These are phyloP conservation scores for Actenoides lindsayi DNA, from an alignment of 2,113 vertebrate species.

Conservation along the genomic window DNA sequence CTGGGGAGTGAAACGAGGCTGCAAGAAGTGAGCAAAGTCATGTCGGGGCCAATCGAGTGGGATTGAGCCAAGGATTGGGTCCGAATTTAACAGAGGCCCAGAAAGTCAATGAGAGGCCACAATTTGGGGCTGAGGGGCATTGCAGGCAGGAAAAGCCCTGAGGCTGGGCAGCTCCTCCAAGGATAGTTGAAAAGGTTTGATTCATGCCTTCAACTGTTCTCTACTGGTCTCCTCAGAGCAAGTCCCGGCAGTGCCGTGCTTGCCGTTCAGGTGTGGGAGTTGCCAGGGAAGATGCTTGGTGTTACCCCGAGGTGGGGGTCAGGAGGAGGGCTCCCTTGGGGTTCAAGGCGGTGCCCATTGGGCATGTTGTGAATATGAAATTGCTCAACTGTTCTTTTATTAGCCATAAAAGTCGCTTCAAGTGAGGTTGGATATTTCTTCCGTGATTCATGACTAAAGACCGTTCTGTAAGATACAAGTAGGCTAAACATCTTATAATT, in stretches of 20 bases:
- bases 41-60: accelerated
- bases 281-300: background rate
- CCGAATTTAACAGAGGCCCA: background rate
- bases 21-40: background rate
- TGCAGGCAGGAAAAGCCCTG: background rate
- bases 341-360: background rate
- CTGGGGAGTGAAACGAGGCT: background rate
- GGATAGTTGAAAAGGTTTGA: background rate
- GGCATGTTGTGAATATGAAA: background rate
- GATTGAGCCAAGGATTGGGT: accelerated
- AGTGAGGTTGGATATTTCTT: background rate
- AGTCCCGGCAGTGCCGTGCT: accelerated
- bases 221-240: background rate
- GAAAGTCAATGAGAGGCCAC: background rate
- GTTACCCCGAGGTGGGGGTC: background rate
- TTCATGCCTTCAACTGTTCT: background rate
- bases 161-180: background rate
- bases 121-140: background rate
- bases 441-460: background rate
- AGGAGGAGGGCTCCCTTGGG: background rate
- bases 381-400: background rate
- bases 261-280: background rate
- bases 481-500: background rate
- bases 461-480: background rate
- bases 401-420: background rate